A percentile compares a stretch with the other conserved stretches of the same genome.
These are phyloP conservation scores for Apamea epomidion DNA, from an alignment of 2,888 invertebrate species.

Conservation along the genomic window DNA sequence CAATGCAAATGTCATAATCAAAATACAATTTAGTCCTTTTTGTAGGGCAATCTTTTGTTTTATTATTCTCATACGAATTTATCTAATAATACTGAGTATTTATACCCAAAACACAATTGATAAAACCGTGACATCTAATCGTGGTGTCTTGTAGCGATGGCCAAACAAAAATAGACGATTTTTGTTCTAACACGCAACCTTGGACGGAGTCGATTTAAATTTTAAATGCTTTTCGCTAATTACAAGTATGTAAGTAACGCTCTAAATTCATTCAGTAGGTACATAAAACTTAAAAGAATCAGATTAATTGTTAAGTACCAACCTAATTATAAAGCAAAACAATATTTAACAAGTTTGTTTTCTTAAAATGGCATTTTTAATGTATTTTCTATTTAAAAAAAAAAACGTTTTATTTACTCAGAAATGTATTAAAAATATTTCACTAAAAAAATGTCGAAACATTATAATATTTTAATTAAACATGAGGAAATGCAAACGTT, in stretches of 20 bases:
- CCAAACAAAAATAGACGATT: conserved; percentile 49
- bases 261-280: conserved; percentile 15
- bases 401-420: background rate
- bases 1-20: background rate
- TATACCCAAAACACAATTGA: conserved; percentile 33
- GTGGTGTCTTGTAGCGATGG: conserved; percentile 9
- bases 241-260: conserved; percentile 37
- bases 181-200: conserved; percentile 43
- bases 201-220: conserved; percentile 41
- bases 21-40: background rate
- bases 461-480: background rate
- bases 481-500: background rate
- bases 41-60: background rate
- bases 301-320: background rate
- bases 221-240: conserved; percentile 54
- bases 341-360: background rate
- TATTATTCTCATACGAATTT: background rate
- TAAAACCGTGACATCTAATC: conserved; percentile 35
- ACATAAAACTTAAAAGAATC: background rate
- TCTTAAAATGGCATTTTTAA: background rate
- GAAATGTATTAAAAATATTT: background rate
- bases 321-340: background rate
- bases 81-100: conserved; percentile 1
- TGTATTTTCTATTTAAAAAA: background rate
- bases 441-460: background rate